These are phyloP conservation scores for Syrphus vitripennis DNA, from an alignment of 2,888 invertebrate species.

Conservation along the genomic window DNA sequence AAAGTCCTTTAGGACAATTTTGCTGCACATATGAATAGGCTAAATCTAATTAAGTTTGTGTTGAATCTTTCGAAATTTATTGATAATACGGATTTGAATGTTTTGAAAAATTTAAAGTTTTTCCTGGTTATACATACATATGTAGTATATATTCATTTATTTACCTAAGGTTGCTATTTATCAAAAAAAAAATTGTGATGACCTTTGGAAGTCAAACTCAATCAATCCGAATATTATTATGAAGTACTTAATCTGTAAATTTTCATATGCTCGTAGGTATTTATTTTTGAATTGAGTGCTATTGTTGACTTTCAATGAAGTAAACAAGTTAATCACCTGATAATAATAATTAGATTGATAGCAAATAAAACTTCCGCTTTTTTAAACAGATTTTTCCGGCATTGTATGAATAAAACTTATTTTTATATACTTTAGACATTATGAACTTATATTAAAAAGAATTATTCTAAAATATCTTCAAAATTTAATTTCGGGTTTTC, in stretches of 20 bases:
- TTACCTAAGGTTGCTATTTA: not conserved
- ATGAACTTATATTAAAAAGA: too few species aligned
- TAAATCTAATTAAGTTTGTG: not conserved
- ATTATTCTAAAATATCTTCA: too few species aligned
- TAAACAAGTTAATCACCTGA: conserved; percentile 68
- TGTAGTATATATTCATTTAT: not conserved
- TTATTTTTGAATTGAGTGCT: not conserved
- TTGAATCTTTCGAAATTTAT: not conserved
- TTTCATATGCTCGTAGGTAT: not conserved
- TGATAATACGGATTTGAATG: not conserved
- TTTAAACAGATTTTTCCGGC: too few species aligned
- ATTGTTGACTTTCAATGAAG: conserved; percentile 28
- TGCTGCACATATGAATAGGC: not conserved
- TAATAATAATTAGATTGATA: conserved; percentile 53
- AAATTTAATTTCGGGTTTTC: too few species aligned
- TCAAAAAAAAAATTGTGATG: conserved; percentile 35
- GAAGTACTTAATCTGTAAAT: conserved; percentile 20
- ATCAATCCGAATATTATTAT: not conserved
- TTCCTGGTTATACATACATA: too few species aligned
- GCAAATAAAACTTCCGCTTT: conserved; percentile 46
- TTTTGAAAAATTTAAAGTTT: not conserved
- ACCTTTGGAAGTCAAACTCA: conserved; percentile 38
- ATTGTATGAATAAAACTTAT: too few species aligned
- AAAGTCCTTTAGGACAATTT: not conserved
- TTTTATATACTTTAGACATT: too few species aligned